These are phyloP conservation scores for Neosilurus mollespiculum DNA, from an alignment of 2,797 vertebrate genomes.

Conservation along the genomic window DNA sequence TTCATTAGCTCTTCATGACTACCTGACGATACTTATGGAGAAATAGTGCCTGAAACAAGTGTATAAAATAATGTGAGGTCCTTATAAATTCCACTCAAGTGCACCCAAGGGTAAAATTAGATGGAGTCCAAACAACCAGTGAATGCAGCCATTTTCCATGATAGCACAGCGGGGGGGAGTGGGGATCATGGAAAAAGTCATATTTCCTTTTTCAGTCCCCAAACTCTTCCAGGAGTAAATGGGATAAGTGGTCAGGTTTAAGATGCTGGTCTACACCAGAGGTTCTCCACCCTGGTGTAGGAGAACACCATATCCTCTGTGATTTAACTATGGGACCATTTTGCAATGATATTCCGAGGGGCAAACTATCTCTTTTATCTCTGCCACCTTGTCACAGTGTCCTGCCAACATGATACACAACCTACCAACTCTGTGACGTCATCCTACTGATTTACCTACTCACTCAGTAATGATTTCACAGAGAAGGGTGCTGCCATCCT, in stretches of 20 bases:
- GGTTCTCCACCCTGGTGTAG: too few species aligned
- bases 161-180: constrained; percentile 61
- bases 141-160: constrained; percentile 65
- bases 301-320: too few species aligned
- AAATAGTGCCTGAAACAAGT: constrained; percentile 76
- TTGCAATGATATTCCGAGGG: too few species aligned
- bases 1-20: constrained; percentile 71
- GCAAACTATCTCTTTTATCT: too few species aligned
- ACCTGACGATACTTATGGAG: constrained; percentile 67
- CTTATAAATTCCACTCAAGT: constrained; percentile 71
- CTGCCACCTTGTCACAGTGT: too few species aligned
- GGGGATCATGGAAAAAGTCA: background rate
- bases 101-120: constrained; percentile 80
- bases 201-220: background rate
- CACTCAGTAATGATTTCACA: too few species aligned
- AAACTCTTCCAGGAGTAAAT: background rate
- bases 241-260: background rate
- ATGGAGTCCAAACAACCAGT: constrained; percentile 74
- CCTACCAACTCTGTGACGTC: too few species aligned
- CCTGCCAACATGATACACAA: too few species aligned
- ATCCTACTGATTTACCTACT: too few species aligned
- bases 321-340: too few species aligned
- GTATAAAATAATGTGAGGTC: constrained; percentile 75
- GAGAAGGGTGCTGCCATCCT: too few species aligned
- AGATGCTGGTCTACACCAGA: too few species aligned